phyloP scores from a whole-genome alignment of 2,888 invertebrate species.

The Ichneumoninae sp. region DNA sequence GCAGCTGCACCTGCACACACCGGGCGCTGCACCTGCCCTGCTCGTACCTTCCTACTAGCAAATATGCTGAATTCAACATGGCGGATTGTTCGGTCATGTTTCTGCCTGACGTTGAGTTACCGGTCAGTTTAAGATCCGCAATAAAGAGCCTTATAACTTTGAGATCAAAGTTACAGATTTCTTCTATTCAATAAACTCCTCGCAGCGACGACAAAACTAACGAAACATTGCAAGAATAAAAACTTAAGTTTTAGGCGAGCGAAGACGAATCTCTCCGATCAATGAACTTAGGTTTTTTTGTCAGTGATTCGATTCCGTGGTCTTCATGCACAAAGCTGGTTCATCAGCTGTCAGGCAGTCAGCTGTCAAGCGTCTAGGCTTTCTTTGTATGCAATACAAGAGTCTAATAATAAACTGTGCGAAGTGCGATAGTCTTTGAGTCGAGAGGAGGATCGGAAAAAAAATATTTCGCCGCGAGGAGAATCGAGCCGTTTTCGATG shows the following conservation, averaged over 20 bases:
- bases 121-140: neutral
- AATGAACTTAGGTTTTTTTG: no score
- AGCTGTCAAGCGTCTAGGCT: neutral
- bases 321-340: neutral
- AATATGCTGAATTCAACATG: neutral
- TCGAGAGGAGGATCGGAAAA: neutral
- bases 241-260: no score
- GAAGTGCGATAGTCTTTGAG: conserved; percentile 5
- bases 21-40: conserved; percentile 39
- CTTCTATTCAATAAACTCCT: neutral
- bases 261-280: no score
- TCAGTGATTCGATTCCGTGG: no score
- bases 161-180: neutral
- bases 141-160: neutral
- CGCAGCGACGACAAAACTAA: no score
- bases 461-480: neutral
- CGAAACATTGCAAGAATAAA: no score
- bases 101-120: neutral
- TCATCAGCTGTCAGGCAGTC: conserved; percentile 6
- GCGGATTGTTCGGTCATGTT: neutral
- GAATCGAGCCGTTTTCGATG: neutral
- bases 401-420: conserved; percentile 18
- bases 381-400: neutral
- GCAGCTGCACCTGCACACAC: conserved; percentile 46
- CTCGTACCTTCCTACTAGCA: neutral